Conservation (phyloP, 2,888 invertebrate species). For the Rhabditoides inermis region DNA sequence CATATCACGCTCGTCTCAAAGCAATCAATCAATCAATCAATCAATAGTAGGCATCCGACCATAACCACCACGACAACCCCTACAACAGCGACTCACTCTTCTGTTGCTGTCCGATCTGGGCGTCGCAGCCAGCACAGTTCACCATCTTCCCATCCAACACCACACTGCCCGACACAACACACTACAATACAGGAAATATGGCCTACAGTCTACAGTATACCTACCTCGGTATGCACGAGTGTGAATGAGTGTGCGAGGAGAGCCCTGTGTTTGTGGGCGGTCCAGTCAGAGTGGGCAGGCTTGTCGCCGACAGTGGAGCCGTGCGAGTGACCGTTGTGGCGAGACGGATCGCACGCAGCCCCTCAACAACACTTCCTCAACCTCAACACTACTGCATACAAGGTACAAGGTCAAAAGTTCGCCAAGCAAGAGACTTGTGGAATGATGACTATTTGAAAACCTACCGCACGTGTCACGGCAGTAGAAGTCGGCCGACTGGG, state of each 20-base stretch:
- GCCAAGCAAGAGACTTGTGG: no score
- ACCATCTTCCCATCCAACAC: constrained; percentile 13
- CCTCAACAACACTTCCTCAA: no score
- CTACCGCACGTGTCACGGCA: constrained; percentile 35
- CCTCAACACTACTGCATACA: no score
- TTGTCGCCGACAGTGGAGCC: background rate
- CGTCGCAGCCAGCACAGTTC: constrained; percentile 19
- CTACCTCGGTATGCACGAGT: background rate
- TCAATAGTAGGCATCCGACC: background rate
- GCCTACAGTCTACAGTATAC: background rate
- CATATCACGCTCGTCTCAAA: no score
- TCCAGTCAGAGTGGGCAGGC: background rate
- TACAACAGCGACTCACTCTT: constrained; percentile 20
- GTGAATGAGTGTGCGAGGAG: background rate
- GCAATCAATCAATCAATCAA: background rate
- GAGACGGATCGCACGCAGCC: constrained; percentile 27
- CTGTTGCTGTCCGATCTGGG: constrained; percentile 15
- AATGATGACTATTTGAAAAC: no score
- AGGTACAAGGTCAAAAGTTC: no score
- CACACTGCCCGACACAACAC: constrained; percentile 8
- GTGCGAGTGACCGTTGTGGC: background rate
- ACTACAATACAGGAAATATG: constrained; percentile 4
- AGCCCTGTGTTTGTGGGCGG: background rate
- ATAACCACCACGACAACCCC: no score
- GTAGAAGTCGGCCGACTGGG: constrained; percentile 37